Evolutionary conservation across 2,113 vertebrate species (phyloP), one percentile per base, ranked within the genome.

Genomic region (Anarhynchus alexandrinus): DNA sequence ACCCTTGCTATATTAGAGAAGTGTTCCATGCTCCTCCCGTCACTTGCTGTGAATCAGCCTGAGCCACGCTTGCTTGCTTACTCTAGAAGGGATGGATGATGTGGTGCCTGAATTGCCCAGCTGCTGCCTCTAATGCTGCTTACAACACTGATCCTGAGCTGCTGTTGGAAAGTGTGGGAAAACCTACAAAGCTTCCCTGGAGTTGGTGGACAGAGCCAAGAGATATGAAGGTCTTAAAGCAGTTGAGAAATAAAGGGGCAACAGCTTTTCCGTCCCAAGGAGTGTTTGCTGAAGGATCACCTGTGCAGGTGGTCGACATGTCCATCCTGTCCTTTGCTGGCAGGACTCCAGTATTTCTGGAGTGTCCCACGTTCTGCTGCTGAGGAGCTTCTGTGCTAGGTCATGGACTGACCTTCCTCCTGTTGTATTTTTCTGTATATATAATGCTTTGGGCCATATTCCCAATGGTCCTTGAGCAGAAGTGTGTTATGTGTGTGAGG

Each of bases 341-440:
- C 84, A 90, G 79, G 70, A 76, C 76, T 94, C 66, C 61, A 70
- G 64, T 55, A 40, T 90, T 87, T 58, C 78, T 89, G 69, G 67
- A 29, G 58, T 22, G 32, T 82, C 74, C 54, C 11, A 15, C 0
- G 5, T 91, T 95, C 80, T 95, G 92, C 94, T 96, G 89, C 90
- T 95, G 95, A 92, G 85, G 92, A 93, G 90, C 85, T 91, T 88
- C 86, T 97, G 88, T 4, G 58, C 91, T 90, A 64, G 87, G 82
- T 91, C 87, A 80, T 76, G 61, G 54, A 86, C 64, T 93, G 92
- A 62, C 71, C 88, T 91, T 94, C 82, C 59, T 93, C 61, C 38
- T 91, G 71, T 58, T 91, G 67, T 92, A 40, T 90, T 93, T 93
- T 76, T 95, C 21, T 95, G 79, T 96, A 51, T 47, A 92, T 95